These are phyloP conservation scores for Dolichopus griseipennis DNA, from an alignment of 2,888 invertebrate species.

Conservation along the genomic window DNA sequence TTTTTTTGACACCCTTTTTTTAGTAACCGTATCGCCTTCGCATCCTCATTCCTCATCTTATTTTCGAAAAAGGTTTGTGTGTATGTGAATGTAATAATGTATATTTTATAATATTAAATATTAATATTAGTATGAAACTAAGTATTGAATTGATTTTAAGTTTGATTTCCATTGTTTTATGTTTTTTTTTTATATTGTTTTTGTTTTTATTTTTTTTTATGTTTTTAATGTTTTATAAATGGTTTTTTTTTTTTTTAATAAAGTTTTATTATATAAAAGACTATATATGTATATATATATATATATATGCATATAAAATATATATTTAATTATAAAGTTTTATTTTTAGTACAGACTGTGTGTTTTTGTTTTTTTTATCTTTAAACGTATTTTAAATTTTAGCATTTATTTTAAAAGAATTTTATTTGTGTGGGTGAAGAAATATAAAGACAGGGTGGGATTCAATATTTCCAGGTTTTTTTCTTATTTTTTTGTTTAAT, in stretches of 20 bases:
- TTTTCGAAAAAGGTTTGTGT: no score
- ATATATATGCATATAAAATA: not conserved
- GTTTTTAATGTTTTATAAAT: not conserved
- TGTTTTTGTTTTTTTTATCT: not conserved
- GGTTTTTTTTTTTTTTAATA: not conserved
- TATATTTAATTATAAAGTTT: not conserved
- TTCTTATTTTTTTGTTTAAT: no score
- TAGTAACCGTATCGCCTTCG: not conserved
- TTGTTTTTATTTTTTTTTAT: not conserved
- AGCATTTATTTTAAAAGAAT: not conserved
- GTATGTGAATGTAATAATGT: no score
- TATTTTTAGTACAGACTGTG: not conserved
- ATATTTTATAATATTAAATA: no score
- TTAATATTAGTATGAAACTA: no score
- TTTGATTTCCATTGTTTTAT: no score
- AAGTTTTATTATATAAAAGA: not conserved
- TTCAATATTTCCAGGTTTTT: no score
- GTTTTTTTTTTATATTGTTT: no score
- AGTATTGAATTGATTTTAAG: not conserved
- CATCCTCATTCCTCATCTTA: not conserved
- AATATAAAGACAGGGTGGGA: no score
- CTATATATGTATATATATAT: not conserved
- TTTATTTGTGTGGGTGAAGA: no score
- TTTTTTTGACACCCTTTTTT: not conserved
- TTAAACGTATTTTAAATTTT: not conserved